Conservation (phyloP, 2,113 vertebrate genomes). For the Machaerirhynchus nigripectus region DNA sequence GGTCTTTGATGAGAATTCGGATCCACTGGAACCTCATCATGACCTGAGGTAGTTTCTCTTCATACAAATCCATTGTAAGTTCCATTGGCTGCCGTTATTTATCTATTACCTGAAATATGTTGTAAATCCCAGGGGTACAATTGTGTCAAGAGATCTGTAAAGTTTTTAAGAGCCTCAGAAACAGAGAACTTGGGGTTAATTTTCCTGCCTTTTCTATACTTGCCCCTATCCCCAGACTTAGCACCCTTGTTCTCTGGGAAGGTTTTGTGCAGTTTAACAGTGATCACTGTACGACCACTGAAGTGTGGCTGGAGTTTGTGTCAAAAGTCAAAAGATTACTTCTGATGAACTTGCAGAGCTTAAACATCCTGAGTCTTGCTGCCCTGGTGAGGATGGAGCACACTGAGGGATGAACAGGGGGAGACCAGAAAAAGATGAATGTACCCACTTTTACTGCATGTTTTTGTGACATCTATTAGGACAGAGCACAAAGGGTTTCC, state of each 20-base stretch:
- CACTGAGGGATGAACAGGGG: background rate
- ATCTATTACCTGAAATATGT: background rate
- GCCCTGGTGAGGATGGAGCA: background rate
- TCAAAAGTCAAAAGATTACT: background rate
- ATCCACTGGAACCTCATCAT: background rate
- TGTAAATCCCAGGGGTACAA: background rate
- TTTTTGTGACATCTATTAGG: background rate
- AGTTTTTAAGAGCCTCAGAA: background rate
- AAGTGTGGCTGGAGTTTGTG: background rate
- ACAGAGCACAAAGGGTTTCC: background rate
- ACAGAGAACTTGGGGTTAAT: background rate
- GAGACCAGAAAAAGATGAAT: background rate
- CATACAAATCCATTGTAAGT: background rate
- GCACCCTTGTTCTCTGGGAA: background rate
- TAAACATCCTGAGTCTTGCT: background rate
- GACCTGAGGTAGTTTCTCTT: background rate
- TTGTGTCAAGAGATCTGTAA: background rate
- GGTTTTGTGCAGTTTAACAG: background rate
- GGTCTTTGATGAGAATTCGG: background rate
- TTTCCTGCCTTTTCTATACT: background rate
- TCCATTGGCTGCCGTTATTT: background rate
- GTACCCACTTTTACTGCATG: background rate
- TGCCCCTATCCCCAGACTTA: background rate
- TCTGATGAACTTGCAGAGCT: background rate
- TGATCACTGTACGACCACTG: too few relatives aligned